Base-by-base conservation (phyloP, 2,113 vertebrate genomes). In the Eonycteris spelaea region DNA sequence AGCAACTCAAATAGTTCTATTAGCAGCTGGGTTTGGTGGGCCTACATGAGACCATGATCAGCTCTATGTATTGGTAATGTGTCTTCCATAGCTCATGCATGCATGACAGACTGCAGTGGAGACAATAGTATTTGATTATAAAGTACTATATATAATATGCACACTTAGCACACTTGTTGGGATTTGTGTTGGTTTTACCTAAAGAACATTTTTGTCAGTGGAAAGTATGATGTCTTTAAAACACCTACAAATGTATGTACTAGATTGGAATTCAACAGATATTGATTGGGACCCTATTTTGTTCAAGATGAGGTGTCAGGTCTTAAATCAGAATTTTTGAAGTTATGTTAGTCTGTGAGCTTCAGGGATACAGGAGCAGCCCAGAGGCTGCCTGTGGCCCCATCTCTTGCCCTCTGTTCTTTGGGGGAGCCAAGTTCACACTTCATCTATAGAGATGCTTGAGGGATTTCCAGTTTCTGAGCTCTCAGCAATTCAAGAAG, bases 381-480 rank as follows among this genome's bases (percentile, higher is more conserved):
- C 38, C 75, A 0, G 1, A 2, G 26, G 33, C 51, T 57, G 15
- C 77, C 67, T 13, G 10, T 57, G 45, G 45, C 38, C 61, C 26
- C 33, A 35, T 84, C 35, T 38, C 21, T 24, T 95, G 82, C 45
- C 51, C 84, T 90, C 83, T 93, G 80, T 40, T 74, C 28, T 95
- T 89, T 77, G 28, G 38, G 68, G 83, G 9, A 86, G 40, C 77
- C 0, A 89, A 77, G 21, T 61, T 55, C 80, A 90, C 65, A 51
- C 43, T 93, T 86, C 55, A 89, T 89, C 74, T 74, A 51, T 96
- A 73, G 86, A 95, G 83, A 63, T 90, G 70, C 74, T 92, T 74
- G 48, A 65, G 94, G 93, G 53, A 87, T 91, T 95, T 92, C 86
- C 75, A 67, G 38, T 65, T 87, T 90, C 78, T 90, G 78, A 95